These are phyloP conservation scores for Siderastrea radians DNA, from an alignment of 92 coral and sea anemone species.

Conservation along the genomic window DNA sequence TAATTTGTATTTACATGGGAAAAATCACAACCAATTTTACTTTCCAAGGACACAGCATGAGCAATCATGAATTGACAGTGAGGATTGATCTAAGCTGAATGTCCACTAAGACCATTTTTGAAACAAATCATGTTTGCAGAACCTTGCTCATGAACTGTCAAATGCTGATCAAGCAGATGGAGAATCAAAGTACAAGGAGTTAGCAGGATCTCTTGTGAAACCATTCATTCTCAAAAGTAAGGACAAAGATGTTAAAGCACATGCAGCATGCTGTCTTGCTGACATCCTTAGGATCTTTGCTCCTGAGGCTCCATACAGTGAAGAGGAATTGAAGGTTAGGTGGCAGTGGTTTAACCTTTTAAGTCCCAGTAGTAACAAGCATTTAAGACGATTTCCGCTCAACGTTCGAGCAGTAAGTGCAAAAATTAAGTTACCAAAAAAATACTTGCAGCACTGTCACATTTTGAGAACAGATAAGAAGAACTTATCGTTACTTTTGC, in stretches of 20 bases:
- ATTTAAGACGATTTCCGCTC: no score
- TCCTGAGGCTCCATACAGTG: constrained; percentile 90
- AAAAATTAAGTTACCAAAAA: no score
- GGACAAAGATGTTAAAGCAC: constrained; percentile 87
- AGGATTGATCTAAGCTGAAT: no score
- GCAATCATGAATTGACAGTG: no score
- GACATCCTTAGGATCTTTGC: constrained; percentile 91
- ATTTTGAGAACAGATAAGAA: no score
- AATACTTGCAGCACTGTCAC: no score
- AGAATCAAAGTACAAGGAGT: constrained; percentile 49
- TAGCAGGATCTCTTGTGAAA: constrained; percentile 74
- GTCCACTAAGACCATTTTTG: neutral
- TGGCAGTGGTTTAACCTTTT: neutral
- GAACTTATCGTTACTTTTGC: no score
- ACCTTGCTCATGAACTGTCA: constrained; percentile 79
- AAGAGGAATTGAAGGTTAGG: constrained; percentile 71
- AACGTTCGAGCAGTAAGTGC: no score
- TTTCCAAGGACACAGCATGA: no score
- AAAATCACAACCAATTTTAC: no score
- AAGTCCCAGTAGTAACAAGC: no score
- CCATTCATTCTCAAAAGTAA: constrained; percentile 85
- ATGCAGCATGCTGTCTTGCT: constrained; percentile 92
- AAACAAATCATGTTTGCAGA: constrained; percentile 35
- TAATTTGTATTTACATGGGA: no score
- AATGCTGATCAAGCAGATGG: constrained; percentile 82